Conservation (phyloP, 2,113 vertebrate species). For the Bolborhynchus lineola region DNA sequence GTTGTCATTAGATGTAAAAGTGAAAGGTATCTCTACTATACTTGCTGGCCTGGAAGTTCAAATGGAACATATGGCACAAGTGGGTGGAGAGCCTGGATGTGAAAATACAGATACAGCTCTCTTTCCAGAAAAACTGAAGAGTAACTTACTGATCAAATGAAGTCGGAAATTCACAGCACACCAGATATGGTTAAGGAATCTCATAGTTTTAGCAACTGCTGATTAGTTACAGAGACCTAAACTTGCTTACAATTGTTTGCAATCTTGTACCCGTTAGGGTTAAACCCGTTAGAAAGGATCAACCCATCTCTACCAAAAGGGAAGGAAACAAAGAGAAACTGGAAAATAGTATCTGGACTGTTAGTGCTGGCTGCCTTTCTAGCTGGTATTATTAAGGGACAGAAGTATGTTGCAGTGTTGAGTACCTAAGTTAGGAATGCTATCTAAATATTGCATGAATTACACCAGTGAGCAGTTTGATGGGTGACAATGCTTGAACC, state of each 20-base stretch:
- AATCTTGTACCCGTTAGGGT: neutral
- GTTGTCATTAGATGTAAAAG: conserved; percentile 16
- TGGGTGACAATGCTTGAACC: conserved; percentile 16
- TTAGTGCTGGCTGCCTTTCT: neutral
- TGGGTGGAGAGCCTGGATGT: neutral
- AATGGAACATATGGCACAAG: conserved; percentile 42
- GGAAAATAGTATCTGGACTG: neutral
- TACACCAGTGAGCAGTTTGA: neutral
- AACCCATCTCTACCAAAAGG: neutral
- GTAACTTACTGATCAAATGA: conserved; percentile 12
- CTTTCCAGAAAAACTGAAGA: conserved; percentile 31
- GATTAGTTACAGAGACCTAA: conserved; percentile 27
- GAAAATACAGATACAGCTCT: conserved; percentile 31
- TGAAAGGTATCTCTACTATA: conserved; percentile 12
- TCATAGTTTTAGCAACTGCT: conserved; percentile 2
- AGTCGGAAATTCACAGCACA: neutral
- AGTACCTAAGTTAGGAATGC: conserved; percentile 53
- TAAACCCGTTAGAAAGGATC: neutral
- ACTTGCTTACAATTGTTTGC: neutral
- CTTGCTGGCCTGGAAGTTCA: conserved; percentile 48
- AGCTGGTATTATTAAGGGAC: neutral
- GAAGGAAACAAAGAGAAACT: neutral
- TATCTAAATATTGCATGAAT: conserved; percentile 24
- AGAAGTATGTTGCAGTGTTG: neutral
- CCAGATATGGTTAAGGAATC: conserved; percentile 48